Base-by-base conservation (phyloP, 2,113 vertebrate genomes). In the Eretmodus cyanostictus region DNA sequence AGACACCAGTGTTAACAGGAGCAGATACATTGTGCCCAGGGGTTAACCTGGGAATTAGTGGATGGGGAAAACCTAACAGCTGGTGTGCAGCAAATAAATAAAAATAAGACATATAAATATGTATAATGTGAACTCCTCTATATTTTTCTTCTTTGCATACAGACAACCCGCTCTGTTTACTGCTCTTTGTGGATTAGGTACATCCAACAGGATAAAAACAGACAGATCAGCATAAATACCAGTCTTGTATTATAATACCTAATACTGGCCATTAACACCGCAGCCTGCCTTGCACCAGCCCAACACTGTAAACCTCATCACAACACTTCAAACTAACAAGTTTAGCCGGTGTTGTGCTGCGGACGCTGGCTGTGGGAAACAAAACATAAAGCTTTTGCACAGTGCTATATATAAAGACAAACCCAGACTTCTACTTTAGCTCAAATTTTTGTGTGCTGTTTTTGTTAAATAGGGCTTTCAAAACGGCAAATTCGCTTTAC, bases 11-110 rank as follows among this genome's bases (percentile, higher is more conserved):
- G 31, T 63, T n/a, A 63, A 7, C 59, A 63, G 31, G 59, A 63
- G 31, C 31, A 36, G 31, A n/a, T 19, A 19, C 59, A 63, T 0
- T 11, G 9, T 36, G 59, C 31, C 59, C 59, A 63, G 31, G 0
- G 0, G 14, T 63, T 63, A 63, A 63, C 31, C 29, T 63, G 6
- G 6, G 31, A 63, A 63, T 36, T 63, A 63, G 59, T 11, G 31
- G 31, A 31, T 63, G 5, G 57, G 29, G 57, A 17, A 31, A 61
- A 61, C 57, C 57, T 61, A 61, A 61, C 57, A 61, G 29, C 31
- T 63, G 16, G 59, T 36, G 59, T 63, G 31, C 31, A 36, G 31
- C 1, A 4, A 66, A 66, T 66, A n/a, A 66, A 66, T 66, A 36
- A 36, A 63, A 66, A 66, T 2, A 36, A 5, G 17, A 36, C 61